These are phyloP conservation scores for Picathartes gymnocephalus DNA, from an alignment of 2,113 vertebrate species.

Conservation along the genomic window DNA sequence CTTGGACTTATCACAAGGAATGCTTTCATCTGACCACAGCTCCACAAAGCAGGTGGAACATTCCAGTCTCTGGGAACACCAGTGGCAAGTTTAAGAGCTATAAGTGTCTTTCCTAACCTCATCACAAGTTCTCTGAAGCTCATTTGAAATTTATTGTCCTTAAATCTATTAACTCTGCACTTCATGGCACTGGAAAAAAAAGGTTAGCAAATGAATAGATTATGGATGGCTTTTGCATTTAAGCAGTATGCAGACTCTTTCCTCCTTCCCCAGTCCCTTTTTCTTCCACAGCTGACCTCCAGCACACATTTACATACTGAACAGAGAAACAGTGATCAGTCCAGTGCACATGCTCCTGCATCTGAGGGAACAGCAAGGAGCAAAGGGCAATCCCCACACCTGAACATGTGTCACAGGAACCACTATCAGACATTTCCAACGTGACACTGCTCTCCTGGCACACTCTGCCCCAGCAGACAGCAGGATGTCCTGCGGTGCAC, in stretches of 20 bases:
- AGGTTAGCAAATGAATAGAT: background rate
- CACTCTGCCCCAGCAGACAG: background rate
- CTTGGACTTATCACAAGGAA: background rate
- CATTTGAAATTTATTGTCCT: background rate
- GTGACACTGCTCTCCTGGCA: background rate
- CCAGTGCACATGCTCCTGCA: background rate
- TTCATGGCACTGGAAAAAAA: background rate
- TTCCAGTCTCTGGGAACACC: background rate
- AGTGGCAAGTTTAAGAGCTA: background rate
- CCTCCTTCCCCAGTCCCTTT: background rate
- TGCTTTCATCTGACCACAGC: background rate
- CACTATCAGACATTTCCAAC: accelerated
- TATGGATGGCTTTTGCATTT: background rate
- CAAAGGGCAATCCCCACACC: background rate
- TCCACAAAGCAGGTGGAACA: background rate
- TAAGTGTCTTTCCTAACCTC: background rate
- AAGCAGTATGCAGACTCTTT: background rate
- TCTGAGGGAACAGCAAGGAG: background rate
- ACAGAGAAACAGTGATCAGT: background rate
- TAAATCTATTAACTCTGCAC: background rate
- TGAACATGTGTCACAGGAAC: background rate
- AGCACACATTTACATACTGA: background rate
- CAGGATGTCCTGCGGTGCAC: background rate
- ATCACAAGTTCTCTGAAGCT: background rate
- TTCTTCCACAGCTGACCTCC: background rate